Base-by-base conservation (phyloP, 1,140 invertebrate species). In the Ridgeia piscesae region DNA sequence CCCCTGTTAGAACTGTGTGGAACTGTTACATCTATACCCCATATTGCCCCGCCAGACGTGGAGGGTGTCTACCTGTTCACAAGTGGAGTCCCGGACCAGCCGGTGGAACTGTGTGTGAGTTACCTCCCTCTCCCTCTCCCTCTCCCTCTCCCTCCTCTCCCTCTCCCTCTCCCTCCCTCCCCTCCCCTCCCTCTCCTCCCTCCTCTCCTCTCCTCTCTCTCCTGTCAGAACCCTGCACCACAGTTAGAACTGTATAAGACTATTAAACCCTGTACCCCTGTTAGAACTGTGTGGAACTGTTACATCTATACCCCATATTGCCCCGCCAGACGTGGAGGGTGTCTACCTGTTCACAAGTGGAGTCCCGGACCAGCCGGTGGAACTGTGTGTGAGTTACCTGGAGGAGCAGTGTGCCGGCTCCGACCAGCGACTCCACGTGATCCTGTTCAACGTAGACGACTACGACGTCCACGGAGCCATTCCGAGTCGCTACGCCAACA, bases 301-400 rank as follows among this genome's bases (percentile, higher is more conserved):
- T 91, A 17, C 6, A 9, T 8, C 58, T 34, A 33, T 92, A 33
- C 33, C 35, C 35, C 50, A 93, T 94, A 6, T 93, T 42, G 4
- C 11, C 42, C 42, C 42, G 4, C 11, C 42, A 95, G 95, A 94
- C 92, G 94, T 95, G 0, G 95, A 96, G 92, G 96, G 96, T 9
- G 92, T 96, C n/a, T 96, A 96, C 93, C 93, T 96, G 89, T 96
- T 96, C 92, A 96, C 95, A 17, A 96, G 95, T 94, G 96, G 96
- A 27, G 94, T 96, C 31, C 96, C 96, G 42, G 96, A 96, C 92
- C 96, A 96, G 93, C 92, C 94, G 2, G 93, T 94, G 33, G 95
- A 96, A 34, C 93, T 95, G 0, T 93, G 94, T 91, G 93, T 92
- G 14, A 94, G 94, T 11, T 96, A 95, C 92, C 94, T 96, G 31